Conservation (phyloP, 2,113 vertebrate species). For the Dasyornis broadbenti region DNA sequence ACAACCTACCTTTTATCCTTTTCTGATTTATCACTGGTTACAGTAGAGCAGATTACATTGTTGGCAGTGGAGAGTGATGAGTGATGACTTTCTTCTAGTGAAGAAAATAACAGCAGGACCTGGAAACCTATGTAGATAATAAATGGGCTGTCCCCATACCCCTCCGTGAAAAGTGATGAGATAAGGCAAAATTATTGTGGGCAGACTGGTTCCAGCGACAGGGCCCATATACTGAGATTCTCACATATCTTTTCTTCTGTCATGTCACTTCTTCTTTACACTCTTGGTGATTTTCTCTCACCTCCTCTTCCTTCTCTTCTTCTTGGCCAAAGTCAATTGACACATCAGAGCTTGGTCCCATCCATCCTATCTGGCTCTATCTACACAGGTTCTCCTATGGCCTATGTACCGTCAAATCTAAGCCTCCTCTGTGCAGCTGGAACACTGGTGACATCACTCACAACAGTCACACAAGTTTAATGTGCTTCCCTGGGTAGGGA, state of each 20-base stretch:
- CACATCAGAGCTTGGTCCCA: background rate
- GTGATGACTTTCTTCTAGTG: background rate
- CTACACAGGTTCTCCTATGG: background rate
- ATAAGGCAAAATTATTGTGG: background rate
- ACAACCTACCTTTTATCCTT: background rate
- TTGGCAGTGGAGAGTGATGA: background rate
- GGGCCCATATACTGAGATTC: background rate
- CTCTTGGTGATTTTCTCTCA: background rate
- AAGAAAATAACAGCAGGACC: background rate
- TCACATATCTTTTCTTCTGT: background rate
- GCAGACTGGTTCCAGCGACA: background rate
- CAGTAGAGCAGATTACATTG: background rate
- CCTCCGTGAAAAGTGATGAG: background rate
- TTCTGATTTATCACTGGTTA: slow-evolving; percentile 23
- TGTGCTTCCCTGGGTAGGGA: background rate
- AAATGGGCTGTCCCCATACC: background rate
- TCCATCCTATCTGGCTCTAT: background rate
- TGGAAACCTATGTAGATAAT: background rate
- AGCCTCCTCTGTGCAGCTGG: background rate
- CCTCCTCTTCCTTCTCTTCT: background rate
- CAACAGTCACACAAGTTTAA: background rate
- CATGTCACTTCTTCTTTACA: background rate
- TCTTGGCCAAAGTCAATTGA: background rate
- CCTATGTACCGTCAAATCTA: background rate
- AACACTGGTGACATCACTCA: background rate